Conservation (phyloP, 1,140 invertebrate species). For the Drosophila dunni region DNA sequence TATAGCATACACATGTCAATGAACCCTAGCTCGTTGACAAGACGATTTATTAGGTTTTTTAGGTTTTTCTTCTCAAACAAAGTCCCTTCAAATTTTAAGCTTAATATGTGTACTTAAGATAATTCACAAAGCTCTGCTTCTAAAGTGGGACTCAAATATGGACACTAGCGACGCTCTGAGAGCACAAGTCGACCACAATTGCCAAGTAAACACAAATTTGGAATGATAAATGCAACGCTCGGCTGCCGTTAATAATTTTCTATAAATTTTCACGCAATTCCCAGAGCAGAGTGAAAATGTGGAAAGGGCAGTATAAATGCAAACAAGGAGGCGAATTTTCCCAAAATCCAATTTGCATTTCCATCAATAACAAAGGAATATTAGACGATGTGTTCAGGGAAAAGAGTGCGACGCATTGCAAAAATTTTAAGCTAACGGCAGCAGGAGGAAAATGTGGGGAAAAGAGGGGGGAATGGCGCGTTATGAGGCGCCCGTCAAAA, state of each 20-base stretch:
- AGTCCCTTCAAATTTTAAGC: too few relatives aligned
- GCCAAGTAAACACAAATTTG: slow-evolving; percentile 47
- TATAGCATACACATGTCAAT: too few relatives aligned
- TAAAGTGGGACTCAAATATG: neutral
- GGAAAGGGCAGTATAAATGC: slow-evolving; percentile 32
- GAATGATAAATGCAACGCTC: slow-evolving; percentile 70
- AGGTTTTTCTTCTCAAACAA: too few relatives aligned
- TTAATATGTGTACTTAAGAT: neutral
- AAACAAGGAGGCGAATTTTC: slow-evolving; percentile 73
- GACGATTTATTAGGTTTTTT: too few relatives aligned
- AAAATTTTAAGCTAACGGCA: neutral
- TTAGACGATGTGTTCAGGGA: slow-evolving; percentile 58
- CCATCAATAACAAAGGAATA: slow-evolving; percentile 82
- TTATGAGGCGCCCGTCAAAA: slow-evolving; percentile 66
- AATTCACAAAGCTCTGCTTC: neutral
- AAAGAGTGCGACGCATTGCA: slow-evolving; percentile 20
- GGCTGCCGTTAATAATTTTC: slow-evolving; percentile 72
- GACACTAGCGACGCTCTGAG: neutral
- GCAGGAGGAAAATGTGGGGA: neutral
- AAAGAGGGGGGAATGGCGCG: neutral
- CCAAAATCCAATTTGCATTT: slow-evolving; percentile 80
- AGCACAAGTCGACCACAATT: slow-evolving; percentile 21
- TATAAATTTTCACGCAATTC: slow-evolving; percentile 54
- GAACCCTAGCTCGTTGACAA: too few relatives aligned
- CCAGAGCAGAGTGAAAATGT: slow-evolving; percentile 20